phyloP scores from a whole-genome alignment of 2,113 vertebrate genomes.

The Macquaria australasica region DNA sequence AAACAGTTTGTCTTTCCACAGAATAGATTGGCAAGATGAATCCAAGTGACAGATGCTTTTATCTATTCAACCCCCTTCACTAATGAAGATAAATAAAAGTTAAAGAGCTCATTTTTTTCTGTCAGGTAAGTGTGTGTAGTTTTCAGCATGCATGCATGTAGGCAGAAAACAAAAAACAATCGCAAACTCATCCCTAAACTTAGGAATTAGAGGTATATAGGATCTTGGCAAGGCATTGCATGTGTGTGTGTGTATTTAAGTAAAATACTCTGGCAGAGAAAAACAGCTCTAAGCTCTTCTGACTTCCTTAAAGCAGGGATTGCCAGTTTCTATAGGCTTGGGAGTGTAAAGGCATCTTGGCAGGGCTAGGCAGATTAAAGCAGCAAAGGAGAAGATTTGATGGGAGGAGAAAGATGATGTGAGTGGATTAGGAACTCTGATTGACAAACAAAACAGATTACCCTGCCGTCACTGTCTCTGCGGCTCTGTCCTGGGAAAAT shows the following conservation, averaged over 20 bases:
- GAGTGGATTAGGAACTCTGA: slow-evolving; percentile 63
- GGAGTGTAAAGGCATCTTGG: slow-evolving; percentile 40
- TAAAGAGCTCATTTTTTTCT: neutral
- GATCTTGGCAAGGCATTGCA: slow-evolving; percentile 12
- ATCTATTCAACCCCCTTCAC: neutral
- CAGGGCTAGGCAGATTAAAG: slow-evolving; percentile 47
- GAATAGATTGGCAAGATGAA: neutral
- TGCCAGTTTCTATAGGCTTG: slow-evolving; percentile 56
- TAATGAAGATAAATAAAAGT: neutral
- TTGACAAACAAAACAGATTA: slow-evolving; percentile 72
- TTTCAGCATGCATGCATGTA: neutral
- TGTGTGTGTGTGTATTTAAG: slow-evolving; percentile 4
- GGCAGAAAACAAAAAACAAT: neutral
- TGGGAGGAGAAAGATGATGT: slow-evolving; percentile 31
- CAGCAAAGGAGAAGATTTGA: slow-evolving; percentile 42
- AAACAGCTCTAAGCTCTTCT: slow-evolving; percentile 29
- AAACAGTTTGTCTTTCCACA: neutral
- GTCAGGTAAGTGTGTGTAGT: neutral
- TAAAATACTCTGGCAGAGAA: neutral
- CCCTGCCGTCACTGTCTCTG: slow-evolving; percentile 38
- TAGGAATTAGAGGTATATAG: slow-evolving; percentile 20
- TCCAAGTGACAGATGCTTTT: neutral
- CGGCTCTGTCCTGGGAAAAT: neutral
- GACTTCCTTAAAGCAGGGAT: slow-evolving; percentile 48
- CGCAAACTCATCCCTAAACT: neutral